Conservation (phyloP, 1,140 invertebrate species). For the Drosophila chauvacae region DNA sequence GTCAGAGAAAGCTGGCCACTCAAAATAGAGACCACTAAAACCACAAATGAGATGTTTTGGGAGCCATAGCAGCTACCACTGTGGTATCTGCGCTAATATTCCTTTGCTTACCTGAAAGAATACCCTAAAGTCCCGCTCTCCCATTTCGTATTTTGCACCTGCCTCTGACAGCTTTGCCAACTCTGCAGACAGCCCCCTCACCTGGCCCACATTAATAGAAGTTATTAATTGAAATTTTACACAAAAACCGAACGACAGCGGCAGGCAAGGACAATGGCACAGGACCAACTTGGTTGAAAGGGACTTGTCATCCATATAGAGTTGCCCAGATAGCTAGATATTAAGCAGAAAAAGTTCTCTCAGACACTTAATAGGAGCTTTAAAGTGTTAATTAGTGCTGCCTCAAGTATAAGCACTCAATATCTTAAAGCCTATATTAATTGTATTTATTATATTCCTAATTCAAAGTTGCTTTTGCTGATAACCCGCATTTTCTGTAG, state of each 20-base stretch:
- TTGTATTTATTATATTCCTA: background rate
- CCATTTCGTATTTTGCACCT: conserved; percentile 29
- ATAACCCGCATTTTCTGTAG: background rate
- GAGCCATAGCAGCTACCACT: background rate
- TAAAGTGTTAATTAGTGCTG: background rate
- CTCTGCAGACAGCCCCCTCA: conserved; percentile 14
- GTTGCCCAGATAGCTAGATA: background rate
- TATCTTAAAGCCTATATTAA: background rate
- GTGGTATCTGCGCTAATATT: background rate
- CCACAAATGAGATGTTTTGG: background rate
- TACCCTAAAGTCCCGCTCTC: background rate
- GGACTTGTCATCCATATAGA: background rate
- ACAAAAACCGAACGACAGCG: conserved; percentile 43
- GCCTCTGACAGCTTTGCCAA: conserved; percentile 61
- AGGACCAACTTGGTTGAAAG: conserved; percentile 11
- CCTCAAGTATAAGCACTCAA: background rate
- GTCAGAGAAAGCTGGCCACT: background rate
- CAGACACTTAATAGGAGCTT: background rate
- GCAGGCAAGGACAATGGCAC: conserved; percentile 18
- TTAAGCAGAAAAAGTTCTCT: background rate
- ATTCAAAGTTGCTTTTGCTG: background rate
- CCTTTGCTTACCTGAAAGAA: background rate
- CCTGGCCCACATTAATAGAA: conserved; percentile 31
- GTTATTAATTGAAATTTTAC: conserved; percentile 76
- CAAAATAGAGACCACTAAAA: background rate